Base-by-base conservation (phyloP, 2,113 vertebrate species). In the Caloenas nicobarica region DNA sequence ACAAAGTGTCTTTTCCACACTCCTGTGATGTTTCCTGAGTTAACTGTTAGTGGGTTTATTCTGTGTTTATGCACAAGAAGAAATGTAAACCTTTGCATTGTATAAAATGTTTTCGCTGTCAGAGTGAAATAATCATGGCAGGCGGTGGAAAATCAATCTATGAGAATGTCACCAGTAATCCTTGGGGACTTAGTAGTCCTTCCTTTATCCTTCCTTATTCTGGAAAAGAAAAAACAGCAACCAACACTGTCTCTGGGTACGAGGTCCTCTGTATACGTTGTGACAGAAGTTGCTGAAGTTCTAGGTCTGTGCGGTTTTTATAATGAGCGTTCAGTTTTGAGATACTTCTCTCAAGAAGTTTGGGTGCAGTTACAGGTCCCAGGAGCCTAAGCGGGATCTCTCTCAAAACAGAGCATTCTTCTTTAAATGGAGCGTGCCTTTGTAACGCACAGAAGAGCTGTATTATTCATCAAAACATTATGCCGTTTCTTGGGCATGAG, bases 251-350 rank as follows among this genome's bases (percentile, higher is more conserved):
- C 40, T 71, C 73, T 71, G 68, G 11, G 13, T 88, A 40, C 21
- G 24, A 80, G 28, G 50, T 62, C 23, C 10, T 72, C 38, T 56
- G n/a, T 46, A 46, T 31, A 9, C 0, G 0, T 78, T 50, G 24
- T 70, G 42, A 80, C 11, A n/a, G 61, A 61, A 66, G 18, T 26
- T 92, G 66, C 42, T 71, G n/a, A 60, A 76, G 44, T 80, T 90
- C 42, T 46, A 25, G 28, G 36, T 58, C 42, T 36, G 31, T 79
- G 11, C 58, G 46, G 6, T 25, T 87, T 50, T 71, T 71, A 29
- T 65, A 6, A 46, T 46, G 38, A 60, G 11, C 0, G 0, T 26
- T 84, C 29, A 23, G 62, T 31, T 85, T 42, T 0, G 1, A 60
- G 17, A 21, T 85, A 40, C 14, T 62, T 94, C 29, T 60, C 29